Conservation (phyloP, 2,797 vertebrate genomes). For the Anableps anableps region DNA sequence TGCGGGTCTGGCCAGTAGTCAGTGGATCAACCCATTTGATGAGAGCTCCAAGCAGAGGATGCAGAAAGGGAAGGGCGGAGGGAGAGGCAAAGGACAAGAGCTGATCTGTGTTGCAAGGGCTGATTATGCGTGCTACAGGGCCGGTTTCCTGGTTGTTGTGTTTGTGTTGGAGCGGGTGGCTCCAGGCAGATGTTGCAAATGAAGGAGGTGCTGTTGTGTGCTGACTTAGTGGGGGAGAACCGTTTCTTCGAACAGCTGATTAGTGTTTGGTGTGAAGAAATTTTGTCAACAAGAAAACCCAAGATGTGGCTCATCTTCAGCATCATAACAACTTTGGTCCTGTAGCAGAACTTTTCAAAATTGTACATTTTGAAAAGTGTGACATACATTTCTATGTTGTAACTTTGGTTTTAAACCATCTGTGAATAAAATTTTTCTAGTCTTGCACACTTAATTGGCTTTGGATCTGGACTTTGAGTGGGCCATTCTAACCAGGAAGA, state of each 20-base stretch:
- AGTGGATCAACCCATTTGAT: conserved; percentile 56
- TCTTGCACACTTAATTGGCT: not conserved
- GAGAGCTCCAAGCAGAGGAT: conserved; percentile 55
- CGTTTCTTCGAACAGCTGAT: conserved; percentile 48
- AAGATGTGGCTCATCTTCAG: not conserved
- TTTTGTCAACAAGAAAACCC: conserved; percentile 18
- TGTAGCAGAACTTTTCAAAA: conserved; percentile 3
- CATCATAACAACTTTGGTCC: conserved; percentile 17
- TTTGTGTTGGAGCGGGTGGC: conserved; percentile 79
- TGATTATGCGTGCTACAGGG: conserved; percentile 71
- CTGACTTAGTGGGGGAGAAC: conserved; percentile 59
- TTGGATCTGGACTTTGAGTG: not conserved
- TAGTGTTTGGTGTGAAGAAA: conserved; percentile 46
- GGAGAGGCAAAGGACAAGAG: conserved; percentile 69
- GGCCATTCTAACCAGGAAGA: not conserved
- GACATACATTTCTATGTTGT: not conserved
- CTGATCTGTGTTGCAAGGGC: conserved; percentile 70
- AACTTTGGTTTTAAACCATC: not conserved
- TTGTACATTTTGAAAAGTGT: not conserved
- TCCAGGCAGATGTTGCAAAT: conserved; percentile 82
- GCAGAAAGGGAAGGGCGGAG: conserved; percentile 46
- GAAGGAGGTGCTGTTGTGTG: conserved; percentile 71
- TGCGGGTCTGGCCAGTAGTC: conserved; percentile 62
- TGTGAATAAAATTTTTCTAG: not conserved
- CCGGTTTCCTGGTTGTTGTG: conserved; percentile 73